Evolutionary conservation across 2,797 vertebrate species (phyloP).

Genomic region (Rhinella marina): DNA sequence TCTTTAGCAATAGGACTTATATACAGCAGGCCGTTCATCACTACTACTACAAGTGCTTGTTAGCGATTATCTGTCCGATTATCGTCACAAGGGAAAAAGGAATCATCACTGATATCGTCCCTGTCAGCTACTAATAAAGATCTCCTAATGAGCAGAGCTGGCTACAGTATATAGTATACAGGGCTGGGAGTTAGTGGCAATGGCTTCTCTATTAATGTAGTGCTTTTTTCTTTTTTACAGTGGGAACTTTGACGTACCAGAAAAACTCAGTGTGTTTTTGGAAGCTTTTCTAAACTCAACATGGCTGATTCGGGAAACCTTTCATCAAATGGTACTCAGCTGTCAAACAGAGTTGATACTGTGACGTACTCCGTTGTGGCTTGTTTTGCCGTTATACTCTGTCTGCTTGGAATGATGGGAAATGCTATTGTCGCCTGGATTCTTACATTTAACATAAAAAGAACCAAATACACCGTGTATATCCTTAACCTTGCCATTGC

Average conservation of each 20-base stretch:
- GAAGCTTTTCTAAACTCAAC: constrained; percentile 9
- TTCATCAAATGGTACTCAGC: constrained; percentile 9
- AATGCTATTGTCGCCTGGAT: constrained; percentile 63
- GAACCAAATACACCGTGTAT: constrained; percentile 64
- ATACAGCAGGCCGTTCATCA: too few relatives aligned
- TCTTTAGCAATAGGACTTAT: too few relatives aligned
- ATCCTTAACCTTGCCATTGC: constrained; percentile 61
- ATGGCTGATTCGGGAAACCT: constrained; percentile 11
- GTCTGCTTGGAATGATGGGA: constrained; percentile 56
- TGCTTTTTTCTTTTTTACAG: neutral
- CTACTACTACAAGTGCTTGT: too few relatives aligned
- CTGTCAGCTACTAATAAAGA: too few relatives aligned
- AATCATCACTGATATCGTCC: too few relatives aligned
- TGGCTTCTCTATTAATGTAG: neutral
- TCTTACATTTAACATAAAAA: constrained; percentile 58
- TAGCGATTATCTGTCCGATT: too few relatives aligned
- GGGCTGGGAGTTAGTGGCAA: too few relatives aligned
- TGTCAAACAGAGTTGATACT: rapidly evolving
- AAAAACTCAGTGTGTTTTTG: neutral
- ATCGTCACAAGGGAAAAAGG: too few relatives aligned
- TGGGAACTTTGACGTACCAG: neutral
- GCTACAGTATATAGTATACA: too few relatives aligned
- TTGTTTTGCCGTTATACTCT: constrained; percentile 54
- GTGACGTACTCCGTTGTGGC: neutral
- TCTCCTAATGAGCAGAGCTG: too few relatives aligned